These are phyloP conservation scores for Julus scanicus DNA, from an alignment of 2,888 invertebrate genomes.

Conservation along the genomic window DNA sequence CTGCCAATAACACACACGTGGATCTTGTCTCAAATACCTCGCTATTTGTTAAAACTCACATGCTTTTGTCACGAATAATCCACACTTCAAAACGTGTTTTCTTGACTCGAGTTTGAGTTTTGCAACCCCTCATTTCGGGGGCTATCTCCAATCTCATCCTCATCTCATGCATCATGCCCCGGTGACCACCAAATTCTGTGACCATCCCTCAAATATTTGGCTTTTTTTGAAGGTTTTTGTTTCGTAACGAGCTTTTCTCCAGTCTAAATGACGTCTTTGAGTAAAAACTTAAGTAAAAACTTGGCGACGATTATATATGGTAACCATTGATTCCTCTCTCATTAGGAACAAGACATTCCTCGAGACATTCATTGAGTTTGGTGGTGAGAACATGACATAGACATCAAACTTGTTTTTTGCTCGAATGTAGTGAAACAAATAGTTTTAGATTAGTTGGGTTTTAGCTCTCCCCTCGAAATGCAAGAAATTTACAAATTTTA, in stretches of 20 bases:
- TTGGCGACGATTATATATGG: too few species aligned
- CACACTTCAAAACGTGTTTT: conserved; percentile 41
- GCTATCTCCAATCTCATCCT: neutral
- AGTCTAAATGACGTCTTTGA: too few species aligned
- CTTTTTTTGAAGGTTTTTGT: neutral
- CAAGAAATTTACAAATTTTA: too few species aligned
- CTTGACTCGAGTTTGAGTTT: neutral
- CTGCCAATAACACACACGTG: conserved; percentile 45
- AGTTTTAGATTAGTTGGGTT: neutral
- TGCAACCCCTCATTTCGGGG: neutral
- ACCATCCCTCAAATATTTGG: conserved; percentile 16
- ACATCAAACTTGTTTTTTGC: neutral
- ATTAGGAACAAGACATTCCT: neutral
- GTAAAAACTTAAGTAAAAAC: too few species aligned
- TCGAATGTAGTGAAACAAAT: neutral
- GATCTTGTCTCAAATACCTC: conserved; percentile 43
- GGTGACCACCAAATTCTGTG: conserved; percentile 15
- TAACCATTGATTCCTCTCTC: neutral
- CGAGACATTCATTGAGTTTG: neutral
- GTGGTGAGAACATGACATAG: neutral
- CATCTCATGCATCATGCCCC: conserved; percentile 2
- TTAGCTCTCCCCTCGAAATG: too few species aligned
- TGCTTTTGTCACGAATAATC: conserved; percentile 51
- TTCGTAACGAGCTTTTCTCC: neutral
- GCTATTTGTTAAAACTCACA: conserved; percentile 44